Conservation (phyloP, 2,797 vertebrate genomes). For the Poecilia velifera region DNA sequence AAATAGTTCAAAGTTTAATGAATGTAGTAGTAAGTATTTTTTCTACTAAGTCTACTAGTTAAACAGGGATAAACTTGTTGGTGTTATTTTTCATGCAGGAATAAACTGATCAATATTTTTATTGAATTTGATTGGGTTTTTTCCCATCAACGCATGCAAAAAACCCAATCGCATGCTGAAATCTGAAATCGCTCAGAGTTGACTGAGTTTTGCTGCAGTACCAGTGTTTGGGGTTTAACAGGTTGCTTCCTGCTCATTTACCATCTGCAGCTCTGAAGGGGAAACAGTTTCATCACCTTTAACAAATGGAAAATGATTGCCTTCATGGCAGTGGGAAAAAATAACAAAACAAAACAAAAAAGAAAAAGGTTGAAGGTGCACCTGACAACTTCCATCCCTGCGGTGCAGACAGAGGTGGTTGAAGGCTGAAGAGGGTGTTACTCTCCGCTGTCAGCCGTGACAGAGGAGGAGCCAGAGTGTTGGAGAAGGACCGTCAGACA, state of each 20-base stretch:
- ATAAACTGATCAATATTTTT: background rate
- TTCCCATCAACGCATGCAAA: background rate
- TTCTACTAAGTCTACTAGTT: background rate
- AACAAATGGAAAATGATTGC: constrained; percentile 73
- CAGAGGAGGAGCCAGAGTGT: constrained; percentile 23
- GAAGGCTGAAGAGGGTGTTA: constrained; percentile 37
- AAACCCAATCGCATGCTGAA: background rate
- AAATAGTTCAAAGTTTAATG: background rate
- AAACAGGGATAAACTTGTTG: background rate
- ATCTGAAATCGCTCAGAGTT: background rate
- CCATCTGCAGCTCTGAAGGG: constrained; percentile 16
- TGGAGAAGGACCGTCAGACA: constrained; percentile 15
- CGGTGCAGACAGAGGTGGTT: constrained; percentile 48
- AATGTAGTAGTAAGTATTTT: background rate
- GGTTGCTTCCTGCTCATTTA: background rate
- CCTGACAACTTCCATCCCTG: constrained; percentile 52
- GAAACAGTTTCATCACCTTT: constrained; percentile 73
- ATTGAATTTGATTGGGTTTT: background rate
- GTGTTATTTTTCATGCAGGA: background rate
- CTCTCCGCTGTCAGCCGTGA: constrained; percentile 44
- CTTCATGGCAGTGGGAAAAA: constrained; percentile 29
- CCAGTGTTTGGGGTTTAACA: background rate
- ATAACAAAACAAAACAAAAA: background rate
- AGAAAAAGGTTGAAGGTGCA: constrained; percentile 30
- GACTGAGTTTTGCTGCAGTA: too few species aligned